These are phyloP conservation scores for Caradrina kadenii DNA, from an alignment of 2,888 invertebrate genomes.

Conservation along the genomic window DNA sequence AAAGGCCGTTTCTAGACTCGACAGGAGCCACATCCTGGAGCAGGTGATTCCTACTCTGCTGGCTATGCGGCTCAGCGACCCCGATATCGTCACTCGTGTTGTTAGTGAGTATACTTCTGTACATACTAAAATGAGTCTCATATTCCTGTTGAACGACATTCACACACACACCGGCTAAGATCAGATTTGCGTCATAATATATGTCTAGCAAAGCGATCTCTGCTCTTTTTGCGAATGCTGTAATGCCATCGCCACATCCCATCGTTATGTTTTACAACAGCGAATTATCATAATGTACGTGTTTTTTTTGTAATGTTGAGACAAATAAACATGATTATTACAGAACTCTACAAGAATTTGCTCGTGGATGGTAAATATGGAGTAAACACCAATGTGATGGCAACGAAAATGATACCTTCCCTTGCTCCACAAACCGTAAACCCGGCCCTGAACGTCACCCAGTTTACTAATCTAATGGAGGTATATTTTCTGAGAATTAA, in stretches of 20 bases:
- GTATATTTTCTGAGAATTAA: slow-evolving; percentile 61
- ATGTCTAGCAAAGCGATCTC: slow-evolving; percentile 36
- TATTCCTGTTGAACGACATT: not conserved
- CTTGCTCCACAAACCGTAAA: slow-evolving; percentile 98
- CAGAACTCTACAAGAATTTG: slow-evolving; percentile 98
- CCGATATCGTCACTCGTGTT: slow-evolving; percentile 96
- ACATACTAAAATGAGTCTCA: slow-evolving; percentile 8
- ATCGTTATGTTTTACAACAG: slow-evolving; percentile 14
- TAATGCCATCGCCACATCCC: slow-evolving; percentile 15
- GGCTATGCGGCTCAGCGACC: slow-evolving; percentile 96
- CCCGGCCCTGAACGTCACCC: slow-evolving; percentile 89
- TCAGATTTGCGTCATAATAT: slow-evolving; percentile 10
- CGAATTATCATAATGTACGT: slow-evolving; percentile 40
- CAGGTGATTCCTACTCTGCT: slow-evolving; percentile 97
- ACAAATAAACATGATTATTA: slow-evolving; percentile 66
- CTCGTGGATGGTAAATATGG: slow-evolving; percentile 97
- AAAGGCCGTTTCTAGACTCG: slow-evolving; percentile 95
- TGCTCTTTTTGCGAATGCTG: slow-evolving; percentile 50
- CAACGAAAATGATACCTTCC: slow-evolving; percentile 97
- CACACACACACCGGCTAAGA: not conserved
- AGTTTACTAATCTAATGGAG: slow-evolving; percentile 84
- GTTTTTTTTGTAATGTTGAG: slow-evolving; percentile 27
- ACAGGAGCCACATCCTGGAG: slow-evolving; percentile 96
- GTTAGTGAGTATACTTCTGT: slow-evolving; percentile 95
- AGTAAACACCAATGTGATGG: slow-evolving; percentile 97